Percentiles rank a stretch among this genome's conserved stretches.
These are phyloP conservation scores for Chelonus insularis DNA, from an alignment of 1,140 invertebrate species.

Conservation along the genomic window DNA sequence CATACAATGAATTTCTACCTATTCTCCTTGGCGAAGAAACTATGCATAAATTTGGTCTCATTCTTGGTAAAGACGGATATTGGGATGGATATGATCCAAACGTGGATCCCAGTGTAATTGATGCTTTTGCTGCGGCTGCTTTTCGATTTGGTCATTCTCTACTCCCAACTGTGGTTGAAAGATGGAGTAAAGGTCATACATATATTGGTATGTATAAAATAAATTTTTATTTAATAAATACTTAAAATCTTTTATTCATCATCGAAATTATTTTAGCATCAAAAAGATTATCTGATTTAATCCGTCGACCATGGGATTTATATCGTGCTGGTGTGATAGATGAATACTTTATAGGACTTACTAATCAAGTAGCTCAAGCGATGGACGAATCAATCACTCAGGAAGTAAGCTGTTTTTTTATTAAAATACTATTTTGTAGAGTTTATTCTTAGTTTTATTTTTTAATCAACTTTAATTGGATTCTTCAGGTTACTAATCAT, in stretches of 20 bases:
- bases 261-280: slow-evolving; percentile 67
- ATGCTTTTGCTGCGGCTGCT: slow-evolving; percentile 85
- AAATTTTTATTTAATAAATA: slow-evolving; percentile 6
- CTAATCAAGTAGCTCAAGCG: slow-evolving; percentile 93
- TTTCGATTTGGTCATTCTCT: slow-evolving; percentile 90
- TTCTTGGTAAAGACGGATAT: slow-evolving; percentile 81
- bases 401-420: slow-evolving; percentile 70
- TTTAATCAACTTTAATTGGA: too few species aligned
- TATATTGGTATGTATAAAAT: slow-evolving; percentile 73
- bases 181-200: slow-evolving; percentile 92
- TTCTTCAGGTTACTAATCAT: slow-evolving; percentile 81
- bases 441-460: too few species aligned
- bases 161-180: slow-evolving; percentile 83
- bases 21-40: slow-evolving; percentile 91
- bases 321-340: slow-evolving; percentile 89
- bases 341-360: slow-evolving; percentile 89
- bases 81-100: slow-evolving; percentile 87
- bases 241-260: slow-evolving; percentile 4
- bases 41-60: slow-evolving; percentile 87
- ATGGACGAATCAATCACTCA: slow-evolving; percentile 94
- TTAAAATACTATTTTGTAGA: too few species aligned
- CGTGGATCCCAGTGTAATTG: slow-evolving; percentile 84
- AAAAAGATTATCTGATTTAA: slow-evolving; percentile 84
- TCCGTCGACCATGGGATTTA: slow-evolving; percentile 85
- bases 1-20: slow-evolving; percentile 92